Evolutionary conservation across 1,140 invertebrate species (phyloP), one percentile per base, ranked within the genome.

Genomic region (Drosophila rhopaloa): DNA sequence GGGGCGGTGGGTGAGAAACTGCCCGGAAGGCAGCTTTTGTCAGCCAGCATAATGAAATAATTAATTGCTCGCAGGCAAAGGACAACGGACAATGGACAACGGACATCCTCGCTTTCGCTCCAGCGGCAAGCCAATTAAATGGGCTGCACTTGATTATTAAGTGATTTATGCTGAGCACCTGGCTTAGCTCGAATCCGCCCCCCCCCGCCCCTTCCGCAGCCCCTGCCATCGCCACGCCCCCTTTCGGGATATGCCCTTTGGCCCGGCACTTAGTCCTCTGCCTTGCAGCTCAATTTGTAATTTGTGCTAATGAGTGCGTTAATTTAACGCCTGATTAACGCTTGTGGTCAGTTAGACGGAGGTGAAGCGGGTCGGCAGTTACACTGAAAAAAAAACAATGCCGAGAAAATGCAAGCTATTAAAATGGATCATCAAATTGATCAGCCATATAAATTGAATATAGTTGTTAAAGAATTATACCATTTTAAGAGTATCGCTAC

Each of bases 261-360:
- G 68, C 13, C 37, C n/a, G 37, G 65, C 53, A 71, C 65, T 71
- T 67, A 76, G 72, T 53, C 47, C 51, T 41, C 53, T 58, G 61
- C 73, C 79, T 56, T 63, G 53, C 66, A 75, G 79, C 83, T 86
- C 76, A 88, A 88, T 88, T 81, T 79, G 82, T 88, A 86, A 86
- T 86, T 86, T 86, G 83, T 86, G 83, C 83, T 88, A 86, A 86
- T 86, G 83, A 86, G 83, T 88, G 83, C 84, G 83, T 86, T 88
- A 82, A 86, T 86, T 86, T 88, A 86, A 86, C 79, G 82, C 83
- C 83, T 86, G 83, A 86, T 86, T 86, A 86, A 88, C 83, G 82
- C n/a, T 61, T 82, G 82, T 51, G 83, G 79, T 51, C 67, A 75
- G 62, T 59, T 47, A 61, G 41, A 14, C 19, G 54, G 37, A 13